A percentile compares a stretch with the other conserved stretches of the same genome.
Evolutionary conservation across 2,797 vertebrate species (phyloP).

Genomic region (Brachyrhaphis roseni): DNA sequence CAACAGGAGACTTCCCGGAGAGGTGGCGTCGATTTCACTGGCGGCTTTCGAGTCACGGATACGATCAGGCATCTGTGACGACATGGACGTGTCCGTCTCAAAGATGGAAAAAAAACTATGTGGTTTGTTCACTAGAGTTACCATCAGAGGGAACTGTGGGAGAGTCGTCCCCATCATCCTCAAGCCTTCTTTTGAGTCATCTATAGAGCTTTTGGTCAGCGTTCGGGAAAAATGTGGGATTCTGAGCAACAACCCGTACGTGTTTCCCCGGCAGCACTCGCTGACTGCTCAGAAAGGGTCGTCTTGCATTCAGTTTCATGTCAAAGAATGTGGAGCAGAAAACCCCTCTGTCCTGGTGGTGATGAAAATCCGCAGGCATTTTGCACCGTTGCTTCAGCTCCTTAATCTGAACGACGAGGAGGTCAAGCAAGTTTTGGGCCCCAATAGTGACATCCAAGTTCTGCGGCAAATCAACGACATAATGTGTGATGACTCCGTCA

Average conservation of each 20-base stretch:
- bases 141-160: conserved; percentile 54
- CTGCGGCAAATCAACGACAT: conserved; percentile 19
- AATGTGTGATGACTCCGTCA: conserved; percentile 1
- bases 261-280: conserved; percentile 43
- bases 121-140: conserved; percentile 47
- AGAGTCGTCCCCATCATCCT: conserved; percentile 59
- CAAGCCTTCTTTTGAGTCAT: conserved; percentile 47
- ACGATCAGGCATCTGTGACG: not conserved
- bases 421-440: conserved; percentile 53
- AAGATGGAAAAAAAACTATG: conserved; percentile 61
- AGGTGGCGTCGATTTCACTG: conserved; percentile 32
- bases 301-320: conserved; percentile 26
- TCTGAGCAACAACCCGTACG: conserved; percentile 40
- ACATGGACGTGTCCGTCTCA: conserved; percentile 36
- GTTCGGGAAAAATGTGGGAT: conserved; percentile 50
- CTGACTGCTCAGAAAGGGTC: conserved; percentile 40
- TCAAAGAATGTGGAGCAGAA: conserved; percentile 45
- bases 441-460: conserved; percentile 14
- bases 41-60: conserved; percentile 37
- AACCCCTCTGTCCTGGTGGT: conserved; percentile 32
- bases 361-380: conserved; percentile 44
- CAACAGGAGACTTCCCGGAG: conserved; percentile 45
- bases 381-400: conserved; percentile 50
- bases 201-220: conserved; percentile 48
- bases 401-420: conserved; percentile 60